Conservation (phyloP, 1,140 invertebrate genomes). For the Lanistes nyassanus region DNA sequence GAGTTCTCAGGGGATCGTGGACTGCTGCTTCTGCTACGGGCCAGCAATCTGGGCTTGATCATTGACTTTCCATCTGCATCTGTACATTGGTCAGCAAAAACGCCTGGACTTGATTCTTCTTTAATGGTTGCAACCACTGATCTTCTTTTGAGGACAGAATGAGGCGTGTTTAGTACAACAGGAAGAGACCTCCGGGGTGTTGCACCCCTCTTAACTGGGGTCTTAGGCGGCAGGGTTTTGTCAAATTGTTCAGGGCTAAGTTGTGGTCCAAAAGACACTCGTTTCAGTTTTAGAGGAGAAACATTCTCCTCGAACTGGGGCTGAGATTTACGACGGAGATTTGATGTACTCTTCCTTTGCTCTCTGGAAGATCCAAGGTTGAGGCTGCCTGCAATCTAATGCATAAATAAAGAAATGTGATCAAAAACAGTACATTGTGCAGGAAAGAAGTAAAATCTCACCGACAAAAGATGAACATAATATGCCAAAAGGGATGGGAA, state of each 20-base stretch:
- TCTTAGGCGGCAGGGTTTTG: slow-evolving; percentile 64
- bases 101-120: slow-evolving; percentile 15
- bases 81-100: slow-evolving; percentile 11
- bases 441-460: too few species aligned
- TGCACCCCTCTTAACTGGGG: slow-evolving; percentile 67
- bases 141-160: slow-evolving; percentile 40
- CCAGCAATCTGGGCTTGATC: too few species aligned
- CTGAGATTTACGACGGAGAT: slow-evolving; percentile 41
- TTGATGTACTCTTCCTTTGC: slow-evolving; percentile 39
- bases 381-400: background rate
- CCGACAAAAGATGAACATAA: too few species aligned
- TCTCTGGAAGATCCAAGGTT: slow-evolving; percentile 16
- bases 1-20: background rate
- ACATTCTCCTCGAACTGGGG: slow-evolving; percentile 52
- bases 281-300: slow-evolving; percentile 46
- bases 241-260: slow-evolving; percentile 69
- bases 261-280: slow-evolving; percentile 68
- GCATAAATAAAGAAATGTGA: too few species aligned
- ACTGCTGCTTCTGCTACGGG: too few species aligned
- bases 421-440: too few species aligned
- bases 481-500: too few species aligned
- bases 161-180: slow-evolving; percentile 14
- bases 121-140: slow-evolving; percentile 29
- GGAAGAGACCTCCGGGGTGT: slow-evolving; percentile 47
- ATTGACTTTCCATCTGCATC: background rate